Evolutionary conservation across 1,140 invertebrate species (phyloP), one percentile per base, ranked within the genome.

Genomic region (Drosophila sechellia): DNA sequence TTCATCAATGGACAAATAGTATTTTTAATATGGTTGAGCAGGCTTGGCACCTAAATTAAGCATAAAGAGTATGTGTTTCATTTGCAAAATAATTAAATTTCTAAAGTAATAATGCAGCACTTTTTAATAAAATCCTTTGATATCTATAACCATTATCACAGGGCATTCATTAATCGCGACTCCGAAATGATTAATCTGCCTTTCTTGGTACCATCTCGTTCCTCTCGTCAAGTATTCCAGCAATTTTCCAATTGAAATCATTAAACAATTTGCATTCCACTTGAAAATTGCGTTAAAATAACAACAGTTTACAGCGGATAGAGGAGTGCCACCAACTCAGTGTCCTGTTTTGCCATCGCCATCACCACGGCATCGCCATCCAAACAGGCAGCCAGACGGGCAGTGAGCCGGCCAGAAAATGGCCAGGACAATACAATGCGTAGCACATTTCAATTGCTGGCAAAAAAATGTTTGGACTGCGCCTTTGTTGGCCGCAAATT

Each of bases 231-330:
- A 90, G 81, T 83, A 90, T 90, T 80, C 81, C 79, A 90, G 81
- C 86, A 90, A 90, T 90, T 90, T 90, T 90, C 86, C 86, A 90
- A 90, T 90, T 90, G 87, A 90, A 90, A 90, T 90, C 87, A 90
- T 90, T 90, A 90, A 90, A 90, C 87, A 90, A 90, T 90, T 90
- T 90, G 86, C 86, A 90, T 90, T 86, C 86, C 86, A 90, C 86
- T 90, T 90, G 86, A 90, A 90, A 90, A 90, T 90, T 90, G 86
- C 86, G 86, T 90, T 90, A 86, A 90, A 87, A 87, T 87, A 87
- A 87, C 86, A 90, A 90, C 81, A 86, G 86, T 81, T 90, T 90
- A 86, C 85, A 84, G 75, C 65, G 68, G 65, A 49, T 71, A 70
- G 52, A 61, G 17, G 35, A 40, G 45, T 25, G 64, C 49, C 40